These are phyloP conservation scores for Xenentodon cancila DNA, from an alignment of 2,797 vertebrate species.

Conservation along the genomic window DNA sequence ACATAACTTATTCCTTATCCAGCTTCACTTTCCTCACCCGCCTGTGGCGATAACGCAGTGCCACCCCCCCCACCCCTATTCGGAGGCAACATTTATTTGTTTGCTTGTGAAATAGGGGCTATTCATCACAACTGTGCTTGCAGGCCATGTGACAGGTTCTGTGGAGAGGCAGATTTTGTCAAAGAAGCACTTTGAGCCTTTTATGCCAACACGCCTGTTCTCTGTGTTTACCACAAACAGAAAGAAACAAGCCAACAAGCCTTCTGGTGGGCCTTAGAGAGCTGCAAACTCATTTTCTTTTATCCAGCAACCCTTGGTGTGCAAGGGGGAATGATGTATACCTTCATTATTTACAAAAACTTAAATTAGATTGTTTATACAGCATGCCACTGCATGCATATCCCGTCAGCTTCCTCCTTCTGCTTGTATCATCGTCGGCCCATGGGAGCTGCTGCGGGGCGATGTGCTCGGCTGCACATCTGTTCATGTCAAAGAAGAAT, in stretches of 20 bases:
- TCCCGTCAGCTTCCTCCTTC: slow-evolving; percentile 9
- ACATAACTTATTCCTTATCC: slow-evolving; percentile 33
- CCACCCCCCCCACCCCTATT: slow-evolving; percentile 1
- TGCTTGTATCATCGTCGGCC: slow-evolving; percentile 17
- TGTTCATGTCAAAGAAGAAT: slow-evolving; percentile 58
- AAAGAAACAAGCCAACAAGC: slow-evolving; percentile 25
- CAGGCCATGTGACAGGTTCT: slow-evolving; percentile 58
- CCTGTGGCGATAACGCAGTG: slow-evolving; percentile 25
- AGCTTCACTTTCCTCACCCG: slow-evolving; percentile 13
- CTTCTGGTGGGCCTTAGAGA: slow-evolving; percentile 38
- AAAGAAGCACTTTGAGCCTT: slow-evolving; percentile 53
- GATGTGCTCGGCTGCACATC: slow-evolving; percentile 50
- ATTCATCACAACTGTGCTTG: slow-evolving; percentile 65
- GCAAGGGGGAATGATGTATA: slow-evolving; percentile 22
- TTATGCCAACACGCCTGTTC: slow-evolving; percentile 41
- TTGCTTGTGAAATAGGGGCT: slow-evolving; percentile 55
- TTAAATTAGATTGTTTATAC: slow-evolving; percentile 9
- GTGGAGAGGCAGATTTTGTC: slow-evolving; percentile 41
- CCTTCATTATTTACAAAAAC: slow-evolving; percentile 49
- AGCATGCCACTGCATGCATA: slow-evolving; percentile 14
- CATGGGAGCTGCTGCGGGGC: slow-evolving; percentile 19
- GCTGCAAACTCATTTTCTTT: slow-evolving; percentile 22
- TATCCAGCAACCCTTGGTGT: slow-evolving; percentile 26
- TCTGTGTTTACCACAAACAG: slow-evolving; percentile 48
- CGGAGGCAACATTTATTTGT: slow-evolving; percentile 46